Evolutionary conservation across 1,140 invertebrate genomes (phyloP).

Genomic region (Ridgeia piscesae): DNA sequence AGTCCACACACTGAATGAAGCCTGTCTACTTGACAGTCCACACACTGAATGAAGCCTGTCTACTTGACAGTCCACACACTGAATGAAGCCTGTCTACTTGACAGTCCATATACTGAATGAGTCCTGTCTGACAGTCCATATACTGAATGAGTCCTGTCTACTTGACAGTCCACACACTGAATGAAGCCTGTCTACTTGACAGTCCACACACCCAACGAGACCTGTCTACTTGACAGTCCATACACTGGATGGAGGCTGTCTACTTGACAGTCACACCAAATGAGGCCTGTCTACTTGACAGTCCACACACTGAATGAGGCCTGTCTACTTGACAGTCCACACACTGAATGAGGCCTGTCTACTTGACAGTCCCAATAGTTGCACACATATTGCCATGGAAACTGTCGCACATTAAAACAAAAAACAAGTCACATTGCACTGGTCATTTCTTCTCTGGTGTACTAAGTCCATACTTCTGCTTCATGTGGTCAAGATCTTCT

Average conservation of each 20-base stretch:
- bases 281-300: not conserved
- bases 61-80: not conserved
- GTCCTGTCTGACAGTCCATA: not conserved
- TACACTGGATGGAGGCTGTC: not conserved
- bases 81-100: not conserved
- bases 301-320: not conserved
- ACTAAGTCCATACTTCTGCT: slow-evolving; percentile 85
- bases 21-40: not conserved
- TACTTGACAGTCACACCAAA: not conserved
- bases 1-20: not conserved
- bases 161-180: not conserved
- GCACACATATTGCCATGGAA: not conserved
- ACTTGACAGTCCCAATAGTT: not conserved
- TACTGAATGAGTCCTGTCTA: not conserved
- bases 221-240: not conserved
- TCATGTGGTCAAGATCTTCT: slow-evolving; percentile 95
- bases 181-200: not conserved
- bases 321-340: not conserved
- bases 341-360: not conserved
- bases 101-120: not conserved
- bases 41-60: not conserved
- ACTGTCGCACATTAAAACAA: not conserved
- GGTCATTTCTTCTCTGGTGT: slow-evolving; percentile 44
- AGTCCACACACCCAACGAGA: not conserved
- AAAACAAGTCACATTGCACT: not conserved